Evolutionary conservation across 2,797 vertebrate genomes (phyloP).

Genomic region (Pagetopsis macropterus): DNA sequence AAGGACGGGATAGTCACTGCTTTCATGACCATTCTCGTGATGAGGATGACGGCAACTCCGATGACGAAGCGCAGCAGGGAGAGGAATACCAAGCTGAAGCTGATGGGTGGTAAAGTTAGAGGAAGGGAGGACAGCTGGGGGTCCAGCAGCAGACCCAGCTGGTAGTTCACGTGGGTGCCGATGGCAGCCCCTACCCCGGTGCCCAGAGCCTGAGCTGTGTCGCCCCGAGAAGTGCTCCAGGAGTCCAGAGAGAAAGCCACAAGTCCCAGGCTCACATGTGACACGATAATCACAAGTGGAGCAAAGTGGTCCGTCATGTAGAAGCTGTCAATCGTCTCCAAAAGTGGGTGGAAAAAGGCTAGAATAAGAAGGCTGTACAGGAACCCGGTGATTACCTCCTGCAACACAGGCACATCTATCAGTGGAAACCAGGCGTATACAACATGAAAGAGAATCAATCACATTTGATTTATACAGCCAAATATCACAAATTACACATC

Average conservation of each 20-base stretch:
- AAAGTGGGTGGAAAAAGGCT: slow-evolving; percentile 86
- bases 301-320: slow-evolving; percentile 89
- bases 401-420: slow-evolving; percentile 58
- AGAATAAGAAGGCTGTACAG: slow-evolving; percentile 93
- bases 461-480: too few relatives aligned
- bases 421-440: background rate
- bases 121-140: slow-evolving; percentile 84
- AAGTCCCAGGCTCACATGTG: slow-evolving; percentile 91
- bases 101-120: slow-evolving; percentile 83
- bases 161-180: slow-evolving; percentile 86
- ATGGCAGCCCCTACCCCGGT: slow-evolving; percentile 91
- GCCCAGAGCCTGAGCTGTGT: slow-evolving; percentile 94
- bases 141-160: slow-evolving; percentile 86
- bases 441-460: background rate
- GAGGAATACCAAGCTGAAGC: slow-evolving; percentile 79
- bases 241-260: slow-evolving; percentile 95
- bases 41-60: slow-evolving; percentile 87
- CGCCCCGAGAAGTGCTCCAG: slow-evolving; percentile 97
- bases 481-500: too few relatives aligned
- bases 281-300: slow-evolving; percentile 87
- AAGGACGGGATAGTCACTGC: slow-evolving; percentile 90
- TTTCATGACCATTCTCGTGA: slow-evolving; percentile 89
- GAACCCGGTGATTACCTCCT: slow-evolving; percentile 97
- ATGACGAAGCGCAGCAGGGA: slow-evolving; percentile 87
- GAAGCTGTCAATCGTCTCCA: slow-evolving; percentile 93